Conservation (phyloP, 1,140 invertebrate genomes). For the Eubasilissa regina region DNA sequence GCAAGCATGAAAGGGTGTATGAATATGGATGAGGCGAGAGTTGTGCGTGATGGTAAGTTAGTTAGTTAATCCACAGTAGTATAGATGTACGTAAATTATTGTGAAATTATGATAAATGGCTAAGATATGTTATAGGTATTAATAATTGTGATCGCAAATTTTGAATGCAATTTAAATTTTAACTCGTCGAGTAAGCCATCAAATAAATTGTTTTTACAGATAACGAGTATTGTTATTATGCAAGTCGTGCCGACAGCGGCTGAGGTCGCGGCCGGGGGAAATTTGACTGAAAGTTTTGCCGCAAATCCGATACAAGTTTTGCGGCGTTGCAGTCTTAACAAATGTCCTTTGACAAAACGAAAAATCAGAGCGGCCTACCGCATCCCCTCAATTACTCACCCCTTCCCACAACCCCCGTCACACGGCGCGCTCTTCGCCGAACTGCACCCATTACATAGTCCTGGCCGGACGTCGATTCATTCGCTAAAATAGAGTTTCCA, state of each 20-base stretch:
- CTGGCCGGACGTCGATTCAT: constrained; percentile 3
- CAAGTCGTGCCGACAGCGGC: constrained; percentile 21
- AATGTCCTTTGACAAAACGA: constrained; percentile 53
- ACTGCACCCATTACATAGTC: constrained; percentile 32
- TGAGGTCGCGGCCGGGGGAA: constrained; percentile 17
- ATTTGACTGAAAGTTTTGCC: constrained; percentile 43
- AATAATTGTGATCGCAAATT: not conserved
- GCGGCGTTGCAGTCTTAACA: constrained; percentile 46
- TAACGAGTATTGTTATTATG: constrained; percentile 26
- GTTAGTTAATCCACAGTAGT: no score
- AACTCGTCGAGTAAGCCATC: not conserved
- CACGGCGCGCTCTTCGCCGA: constrained; percentile 14
- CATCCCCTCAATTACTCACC: constrained; percentile 44
- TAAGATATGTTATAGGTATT: no score
- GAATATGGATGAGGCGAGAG: no score
- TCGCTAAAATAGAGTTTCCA: constrained; percentile 4
- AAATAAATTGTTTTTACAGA: constrained; percentile 17
- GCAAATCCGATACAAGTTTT: constrained; percentile 42
- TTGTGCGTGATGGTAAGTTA: no score
- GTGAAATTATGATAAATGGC: no score
- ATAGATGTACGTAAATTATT: no score
- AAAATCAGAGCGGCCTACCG: constrained; percentile 53
- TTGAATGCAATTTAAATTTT: constrained; percentile 18
- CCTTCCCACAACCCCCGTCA: no score
- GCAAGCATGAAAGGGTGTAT: no score